Evolutionary conservation across 2,888 invertebrate species (phyloP).

Genomic region (Erpobdella octoculata): DNA sequence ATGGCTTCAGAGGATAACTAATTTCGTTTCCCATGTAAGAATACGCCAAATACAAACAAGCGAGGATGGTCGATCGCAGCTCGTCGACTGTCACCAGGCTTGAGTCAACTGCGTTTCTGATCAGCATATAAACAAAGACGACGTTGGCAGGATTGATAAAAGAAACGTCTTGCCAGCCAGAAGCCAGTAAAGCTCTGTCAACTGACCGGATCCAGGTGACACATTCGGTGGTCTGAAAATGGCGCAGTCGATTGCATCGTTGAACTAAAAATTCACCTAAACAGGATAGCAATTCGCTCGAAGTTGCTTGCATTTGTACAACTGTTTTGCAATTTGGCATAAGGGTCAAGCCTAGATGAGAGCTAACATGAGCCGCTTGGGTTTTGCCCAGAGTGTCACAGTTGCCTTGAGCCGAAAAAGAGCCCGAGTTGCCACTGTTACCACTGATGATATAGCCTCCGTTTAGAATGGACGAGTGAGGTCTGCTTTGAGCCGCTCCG

Average conservation of each 20-base stretch:
- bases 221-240: conserved; percentile 92
- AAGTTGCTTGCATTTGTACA: conserved; percentile 63
- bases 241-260: conserved; percentile 73
- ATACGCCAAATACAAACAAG: conserved; percentile 94
- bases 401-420: too few species aligned
- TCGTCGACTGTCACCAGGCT: conserved; percentile 48
- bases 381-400: too few species aligned
- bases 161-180: conserved; percentile 31
- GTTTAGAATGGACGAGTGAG: neutral
- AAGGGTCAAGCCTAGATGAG: neutral
- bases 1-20: conserved; percentile 96
- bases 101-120: conserved; percentile 18
- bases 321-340: conserved; percentile 14
- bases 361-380: too few species aligned
- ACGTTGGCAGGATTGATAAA: conserved; percentile 32
- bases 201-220: conserved; percentile 97
- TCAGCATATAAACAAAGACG: conserved; percentile 30
- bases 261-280: conserved; percentile 84
- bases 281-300: conserved; percentile 93
- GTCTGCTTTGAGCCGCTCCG: neutral
- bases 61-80: conserved; percentile 63
- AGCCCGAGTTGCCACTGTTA: neutral
- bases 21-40: conserved; percentile 99
- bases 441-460: neutral
- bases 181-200: conserved; percentile 76